Base-by-base conservation (phyloP, 2,113 vertebrate genomes). In the Myotis davidii region DNA sequence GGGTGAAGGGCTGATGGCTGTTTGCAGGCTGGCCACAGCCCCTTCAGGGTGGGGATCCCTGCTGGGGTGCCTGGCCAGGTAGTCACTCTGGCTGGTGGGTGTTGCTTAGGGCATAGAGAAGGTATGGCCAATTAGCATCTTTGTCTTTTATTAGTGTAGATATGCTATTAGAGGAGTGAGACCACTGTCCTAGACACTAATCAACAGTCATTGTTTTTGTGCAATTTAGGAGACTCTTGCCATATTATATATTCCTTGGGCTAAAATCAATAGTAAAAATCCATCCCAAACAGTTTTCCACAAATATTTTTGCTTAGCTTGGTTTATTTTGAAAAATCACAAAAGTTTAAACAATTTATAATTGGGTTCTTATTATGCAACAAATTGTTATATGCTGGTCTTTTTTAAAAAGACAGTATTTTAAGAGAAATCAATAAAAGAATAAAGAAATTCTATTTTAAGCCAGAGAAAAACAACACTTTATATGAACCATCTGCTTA, bases 321-420 rank as follows among this genome's bases (percentile, higher is more conserved):
- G 14, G 4, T 82, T 89, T 76, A 25, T 37, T 88, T 94, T 92
- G 48, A 74, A 91, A 88, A 94, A 37, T 32, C 21, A 76, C 17
- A 61, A 34, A 69, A 70, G 8, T 74, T 87, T 81, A 29, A 61
- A 61, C 90, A 59, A 18, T 45, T 27, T 54, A 29, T 92, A 87
- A 83, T 9, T 61, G 37, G 11, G 4, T 39, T 78, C 32, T 90
- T 65, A 45, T 78, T 76, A 69, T 20, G 25, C 23, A 88, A 37
- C 9, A 72, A 48, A 89, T 34, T 84, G 29, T 72, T 48, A 34
- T 21, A 45, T 27, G 3, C 2, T 27, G 54, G 5, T 42, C 65
- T 88, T 92, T 90, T 90, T 56, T 1, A 18, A 78, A 65, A 78
- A 59, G 3, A 45, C 3, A 73, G 73, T 56, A 69, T 45, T 78